Evolutionary conservation across 2,888 invertebrate genomes (phyloP).

Genomic region (Diarsia brunnea): DNA sequence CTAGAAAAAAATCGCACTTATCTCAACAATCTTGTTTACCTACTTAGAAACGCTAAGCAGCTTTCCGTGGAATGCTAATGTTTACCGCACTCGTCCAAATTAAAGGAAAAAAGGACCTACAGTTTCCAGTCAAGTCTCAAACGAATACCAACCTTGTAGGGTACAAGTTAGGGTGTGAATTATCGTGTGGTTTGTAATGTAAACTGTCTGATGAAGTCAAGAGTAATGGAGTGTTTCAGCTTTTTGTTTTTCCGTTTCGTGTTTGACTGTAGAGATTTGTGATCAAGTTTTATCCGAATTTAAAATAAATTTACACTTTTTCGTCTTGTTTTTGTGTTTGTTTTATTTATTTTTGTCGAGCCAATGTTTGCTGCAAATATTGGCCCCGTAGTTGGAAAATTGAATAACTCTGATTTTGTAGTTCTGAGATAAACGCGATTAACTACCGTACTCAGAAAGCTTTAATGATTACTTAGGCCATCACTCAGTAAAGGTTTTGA

Average conservation of each 20-base stretch:
- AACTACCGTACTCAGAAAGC: too few relatives aligned
- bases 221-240: slow-evolving; percentile 79
- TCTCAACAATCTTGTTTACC: slow-evolving; percentile 76
- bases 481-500: too few relatives aligned
- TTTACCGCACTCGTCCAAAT: slow-evolving; percentile 75
- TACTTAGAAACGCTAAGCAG: slow-evolving; percentile 83
- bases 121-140: background rate
- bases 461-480: too few relatives aligned
- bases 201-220: slow-evolving; percentile 75
- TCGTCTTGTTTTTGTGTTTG: slow-evolving; percentile 12
- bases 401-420: too few relatives aligned
- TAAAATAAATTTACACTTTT: slow-evolving; percentile 49
- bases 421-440: too few relatives aligned
- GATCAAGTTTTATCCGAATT: slow-evolving; percentile 75
- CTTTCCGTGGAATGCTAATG: slow-evolving; percentile 84
- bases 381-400: too few relatives aligned
- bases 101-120: slow-evolving; percentile 71
- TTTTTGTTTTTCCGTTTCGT: slow-evolving; percentile 76
- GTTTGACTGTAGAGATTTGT: slow-evolving; percentile 79
- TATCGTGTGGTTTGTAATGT: slow-evolving; percentile 34
- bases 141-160: slow-evolving; percentile 42
- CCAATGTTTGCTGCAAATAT: too few relatives aligned
- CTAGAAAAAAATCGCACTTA: slow-evolving; percentile 61
- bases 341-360: slow-evolving; percentile 12
- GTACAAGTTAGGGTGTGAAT: slow-evolving; percentile 10